phyloP scores from a whole-genome alignment of 2,888 invertebrate genomes.

The Suillia variegata region DNA sequence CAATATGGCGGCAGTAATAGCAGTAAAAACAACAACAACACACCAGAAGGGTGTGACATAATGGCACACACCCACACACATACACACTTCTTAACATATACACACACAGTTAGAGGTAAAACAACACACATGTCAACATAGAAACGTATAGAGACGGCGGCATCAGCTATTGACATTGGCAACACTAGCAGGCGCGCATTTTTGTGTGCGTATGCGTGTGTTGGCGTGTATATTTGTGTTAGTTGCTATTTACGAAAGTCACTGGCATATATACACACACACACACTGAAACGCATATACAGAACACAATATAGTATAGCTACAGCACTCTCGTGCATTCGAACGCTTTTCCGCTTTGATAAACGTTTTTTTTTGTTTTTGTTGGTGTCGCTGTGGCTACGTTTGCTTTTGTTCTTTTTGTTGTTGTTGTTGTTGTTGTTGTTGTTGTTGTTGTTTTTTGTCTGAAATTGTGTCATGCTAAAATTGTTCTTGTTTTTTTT shows the following conservation, averaged over 20 bases:
- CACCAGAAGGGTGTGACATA: background rate
- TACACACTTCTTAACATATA: too few relatives aligned
- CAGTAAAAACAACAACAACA: too few relatives aligned
- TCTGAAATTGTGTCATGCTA: constrained; percentile 12
- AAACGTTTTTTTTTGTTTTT: background rate
- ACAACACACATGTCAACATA: too few relatives aligned
- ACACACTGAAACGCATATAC: background rate
- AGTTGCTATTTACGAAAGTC: constrained; percentile 2
- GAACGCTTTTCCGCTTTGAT: background rate
- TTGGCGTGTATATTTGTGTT: constrained; percentile 1
- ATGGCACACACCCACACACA: background rate
- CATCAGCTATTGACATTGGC: too few relatives aligned
- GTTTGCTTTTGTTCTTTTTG: background rate
- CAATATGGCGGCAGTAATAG: background rate
- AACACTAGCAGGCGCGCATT: too few relatives aligned
- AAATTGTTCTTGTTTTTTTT: background rate
- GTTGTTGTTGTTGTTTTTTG: constrained; percentile 14
- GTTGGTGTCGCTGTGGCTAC: background rate
- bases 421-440: constrained; percentile 4
- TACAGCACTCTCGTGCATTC: background rate
- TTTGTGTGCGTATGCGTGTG: background rate
- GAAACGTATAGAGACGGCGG: too few relatives aligned
- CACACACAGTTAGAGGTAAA: too few relatives aligned
- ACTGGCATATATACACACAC: background rate
- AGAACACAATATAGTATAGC: too few relatives aligned